Percentiles rank a stretch among this genome's conserved stretches.
Evolutionary conservation across 2,113 vertebrate genomes (phyloP).

Genomic region (pig (Sus scrofa)): T2T-Sscrofa CM000820.6:72723501-72724000

Average conservation of each 20-base stretch:
- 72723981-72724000: neutral
- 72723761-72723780: too few relatives aligned
- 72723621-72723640: neutral
- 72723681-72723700: neutral
- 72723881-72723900: too few relatives aligned
- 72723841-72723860: too few relatives aligned
- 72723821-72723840: too few relatives aligned
- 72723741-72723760: too few relatives aligned
- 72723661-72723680: neutral
- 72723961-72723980: neutral
- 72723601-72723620: neutral
- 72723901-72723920: too few relatives aligned
- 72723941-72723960: neutral
- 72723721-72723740: too few relatives aligned
- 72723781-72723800: too few relatives aligned
- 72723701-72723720: too few relatives aligned
- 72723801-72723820: too few relatives aligned
- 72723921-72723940: too few relatives aligned
- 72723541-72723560: neutral
- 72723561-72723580: neutral
- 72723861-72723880: too few relatives aligned
- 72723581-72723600: neutral
- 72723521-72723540: conserved; percentile 21
- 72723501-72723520: neutral
- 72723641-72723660: neutral